Base-by-base conservation (phyloP, 2,888 invertebrate genomes). In the Holacanthella duospinosa region DNA sequence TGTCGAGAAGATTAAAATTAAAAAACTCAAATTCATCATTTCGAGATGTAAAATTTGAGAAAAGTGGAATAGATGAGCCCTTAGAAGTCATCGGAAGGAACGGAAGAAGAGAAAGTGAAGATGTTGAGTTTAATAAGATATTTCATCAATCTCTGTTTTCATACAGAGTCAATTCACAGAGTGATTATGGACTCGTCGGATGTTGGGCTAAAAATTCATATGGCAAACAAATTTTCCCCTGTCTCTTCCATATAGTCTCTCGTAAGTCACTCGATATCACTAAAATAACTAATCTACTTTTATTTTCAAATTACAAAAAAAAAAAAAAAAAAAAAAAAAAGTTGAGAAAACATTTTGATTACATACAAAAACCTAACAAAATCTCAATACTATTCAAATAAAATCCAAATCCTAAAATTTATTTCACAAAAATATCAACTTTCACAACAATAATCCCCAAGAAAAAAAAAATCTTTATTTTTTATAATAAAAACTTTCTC, bases 151-250 rank as follows among this genome's bases (percentile, higher is more conserved):
- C 66, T 36, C 29, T 66, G 26, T 79, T 87, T 68, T 80, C 81
- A 68, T 84, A 84, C 75, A 80, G 79, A 6, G 81, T 82, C n/a
- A 76, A 76, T 56, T 75, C 75, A 4, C 79, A 80, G 75, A 75
- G 80, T 36, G 90, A 91, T 75, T 82, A 89, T 70, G 90, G 90
- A 66, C 89, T 89, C 73, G 79, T 92, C 26, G 87, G 89, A 3
- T 93, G 93, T 76, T 91, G 90, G 90, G 90, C 90, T 2, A 86
- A 85, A 76, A 92, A 92, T 77, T 83, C 83, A 68, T 85, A 91
- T 21, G 92, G 92, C 29, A 83, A 86, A 71, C 92, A 92, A 78
- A 80, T 83, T 68, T 83, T 82, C 67, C 91, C 93, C 1, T 93
- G 93, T 75, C 78, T 88, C 61, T 88, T 90, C 77, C 85, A 87